A percentile compares a stretch with the other conserved stretches of the same genome.
phyloP scores from a whole-genome alignment of 2,113 vertebrate species.

The Sorex araneus region DNA sequence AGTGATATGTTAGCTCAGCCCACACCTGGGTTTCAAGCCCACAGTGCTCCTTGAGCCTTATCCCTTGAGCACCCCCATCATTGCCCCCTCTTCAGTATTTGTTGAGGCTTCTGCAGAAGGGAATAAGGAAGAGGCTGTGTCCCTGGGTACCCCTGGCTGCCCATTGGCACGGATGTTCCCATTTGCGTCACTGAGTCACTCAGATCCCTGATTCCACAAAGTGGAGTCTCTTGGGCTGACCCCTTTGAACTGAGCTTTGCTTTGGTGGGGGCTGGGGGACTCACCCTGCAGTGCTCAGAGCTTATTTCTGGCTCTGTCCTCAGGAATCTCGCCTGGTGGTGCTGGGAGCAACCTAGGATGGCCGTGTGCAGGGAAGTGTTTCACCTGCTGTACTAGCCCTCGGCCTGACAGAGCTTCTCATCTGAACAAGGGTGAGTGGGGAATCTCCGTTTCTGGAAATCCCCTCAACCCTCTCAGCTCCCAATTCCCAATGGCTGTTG shows the following conservation, averaged over 20 bases:
- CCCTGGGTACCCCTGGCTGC: background rate
- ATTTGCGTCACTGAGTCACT: background rate
- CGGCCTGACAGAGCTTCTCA: background rate
- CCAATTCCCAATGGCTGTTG: background rate
- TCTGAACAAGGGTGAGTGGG: background rate
- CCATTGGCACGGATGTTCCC: background rate
- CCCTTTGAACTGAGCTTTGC: background rate
- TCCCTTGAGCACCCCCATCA: background rate
- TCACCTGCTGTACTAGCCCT: too few species aligned
- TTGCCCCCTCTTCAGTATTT: background rate
- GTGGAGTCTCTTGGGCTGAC: background rate
- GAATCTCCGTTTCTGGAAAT: background rate
- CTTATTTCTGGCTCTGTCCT: too few species aligned
- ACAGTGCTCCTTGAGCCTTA: background rate
- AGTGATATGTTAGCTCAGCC: constrained; percentile 4
- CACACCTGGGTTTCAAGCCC: constrained; percentile 53
- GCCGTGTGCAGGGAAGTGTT: too few species aligned
- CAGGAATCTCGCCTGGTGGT: too few species aligned
- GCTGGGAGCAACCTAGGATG: too few species aligned
- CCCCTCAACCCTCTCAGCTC: background rate
- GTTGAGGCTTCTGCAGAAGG: background rate
- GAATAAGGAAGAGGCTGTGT: background rate
- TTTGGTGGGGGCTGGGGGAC: too few species aligned
- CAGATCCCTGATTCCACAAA: background rate
- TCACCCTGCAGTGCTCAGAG: too few species aligned